These are phyloP conservation scores for Forpus xanthops DNA, from an alignment of 2,797 vertebrate genomes.

Conservation along the genomic window DNA sequence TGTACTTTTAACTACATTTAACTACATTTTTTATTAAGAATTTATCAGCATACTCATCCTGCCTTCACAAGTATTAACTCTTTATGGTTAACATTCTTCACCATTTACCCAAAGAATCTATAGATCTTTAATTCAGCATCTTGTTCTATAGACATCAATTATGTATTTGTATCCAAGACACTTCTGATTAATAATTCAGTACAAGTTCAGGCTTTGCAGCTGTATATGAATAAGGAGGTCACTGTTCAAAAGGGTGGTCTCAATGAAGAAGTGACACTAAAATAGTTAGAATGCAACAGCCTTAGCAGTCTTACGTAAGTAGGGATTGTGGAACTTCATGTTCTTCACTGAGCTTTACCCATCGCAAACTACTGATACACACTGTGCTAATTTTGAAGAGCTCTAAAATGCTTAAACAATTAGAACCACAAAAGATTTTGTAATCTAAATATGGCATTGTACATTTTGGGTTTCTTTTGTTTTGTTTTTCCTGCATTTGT, in stretches of 20 bases:
- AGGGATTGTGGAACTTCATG: neutral
- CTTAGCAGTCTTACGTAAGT: fast-evolving
- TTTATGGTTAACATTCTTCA: neutral
- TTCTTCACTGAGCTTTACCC: neutral
- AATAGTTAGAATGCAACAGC: neutral
- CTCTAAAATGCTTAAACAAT: neutral
- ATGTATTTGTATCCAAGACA: neutral
- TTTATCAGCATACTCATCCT: neutral
- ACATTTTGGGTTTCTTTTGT: neutral
- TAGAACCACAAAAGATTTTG: neutral
- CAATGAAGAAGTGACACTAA: neutral
- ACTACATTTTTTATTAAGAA: neutral
- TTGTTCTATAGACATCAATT: neutral
- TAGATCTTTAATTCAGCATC: neutral
- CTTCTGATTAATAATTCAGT: neutral
- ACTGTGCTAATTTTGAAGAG: neutral
- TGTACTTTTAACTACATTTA: neutral
- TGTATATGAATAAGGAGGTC: neutral
- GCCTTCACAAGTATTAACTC: neutral
- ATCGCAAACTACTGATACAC: neutral
- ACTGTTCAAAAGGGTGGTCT: neutral
- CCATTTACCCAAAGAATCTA: neutral
- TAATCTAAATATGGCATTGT: neutral
- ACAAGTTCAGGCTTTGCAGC: neutral
- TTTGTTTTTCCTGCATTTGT: neutral